A percentile compares a stretch with the other conserved stretches of the same genome.
Evolutionary conservation across 2,888 invertebrate genomes (phyloP).

Genomic region (Notodonta ziczac): DNA sequence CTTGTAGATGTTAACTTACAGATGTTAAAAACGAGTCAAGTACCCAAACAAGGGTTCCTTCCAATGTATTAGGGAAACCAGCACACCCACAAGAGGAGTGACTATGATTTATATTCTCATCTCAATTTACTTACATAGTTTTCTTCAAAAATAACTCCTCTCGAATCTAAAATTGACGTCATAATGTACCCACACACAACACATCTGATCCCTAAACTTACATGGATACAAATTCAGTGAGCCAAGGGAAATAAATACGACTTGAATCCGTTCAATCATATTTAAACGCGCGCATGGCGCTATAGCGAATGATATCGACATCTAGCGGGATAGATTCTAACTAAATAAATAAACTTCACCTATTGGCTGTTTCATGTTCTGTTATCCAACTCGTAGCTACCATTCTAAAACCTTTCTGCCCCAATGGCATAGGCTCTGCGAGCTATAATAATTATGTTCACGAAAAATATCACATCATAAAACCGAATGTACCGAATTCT

Average conservation of each 20-base stretch:
- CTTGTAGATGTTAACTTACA: no score
- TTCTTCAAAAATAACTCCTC: no score
- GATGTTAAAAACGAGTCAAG: no score
- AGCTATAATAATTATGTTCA: neutral
- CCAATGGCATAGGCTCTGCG: no score
- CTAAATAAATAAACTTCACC: neutral
- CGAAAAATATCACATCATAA: conserved; percentile 6
- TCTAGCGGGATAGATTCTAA: neutral
- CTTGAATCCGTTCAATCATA: neutral
- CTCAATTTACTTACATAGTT: no score
- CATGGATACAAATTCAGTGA: neutral
- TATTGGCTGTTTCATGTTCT: neutral
- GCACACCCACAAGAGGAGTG: no score
- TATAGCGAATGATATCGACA: neutral
- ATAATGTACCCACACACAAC: neutral
- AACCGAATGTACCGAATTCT: conserved; percentile 19
- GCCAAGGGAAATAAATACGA: neutral
- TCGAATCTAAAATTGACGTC: no score
- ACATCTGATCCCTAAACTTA: neutral
- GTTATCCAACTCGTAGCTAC: no score
- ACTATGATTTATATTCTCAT: no score
- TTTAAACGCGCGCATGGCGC: neutral
- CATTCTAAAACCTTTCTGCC: no score
- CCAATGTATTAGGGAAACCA: no score
- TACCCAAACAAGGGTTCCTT: no score